These are phyloP conservation scores for Meta bourneti DNA, from an alignment of 2,888 invertebrate genomes.

Conservation along the genomic window DNA sequence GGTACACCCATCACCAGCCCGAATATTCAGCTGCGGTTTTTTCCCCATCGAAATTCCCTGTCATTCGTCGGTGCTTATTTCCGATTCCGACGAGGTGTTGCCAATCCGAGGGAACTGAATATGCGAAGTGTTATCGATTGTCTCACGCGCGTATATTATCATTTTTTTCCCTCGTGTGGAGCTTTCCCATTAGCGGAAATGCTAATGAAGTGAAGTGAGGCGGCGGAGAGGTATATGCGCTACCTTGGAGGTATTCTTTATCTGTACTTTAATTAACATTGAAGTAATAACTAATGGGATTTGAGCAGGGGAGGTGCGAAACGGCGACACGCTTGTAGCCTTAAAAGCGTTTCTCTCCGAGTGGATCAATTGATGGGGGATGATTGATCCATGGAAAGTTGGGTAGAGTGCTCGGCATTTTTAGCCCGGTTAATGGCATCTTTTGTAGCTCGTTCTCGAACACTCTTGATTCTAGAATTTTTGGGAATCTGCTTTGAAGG, in stretches of 20 bases:
- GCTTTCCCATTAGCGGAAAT: conserved; percentile 57
- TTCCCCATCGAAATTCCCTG: background rate
- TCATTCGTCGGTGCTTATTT: conserved; percentile 46
- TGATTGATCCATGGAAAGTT: background rate
- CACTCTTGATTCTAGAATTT: too few relatives aligned
- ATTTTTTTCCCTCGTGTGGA: background rate
- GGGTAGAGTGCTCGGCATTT: background rate
- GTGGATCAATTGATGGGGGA: too few relatives aligned
- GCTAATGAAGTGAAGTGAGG: conserved; percentile 54
- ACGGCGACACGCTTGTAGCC: too few relatives aligned
- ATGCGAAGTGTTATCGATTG: background rate
- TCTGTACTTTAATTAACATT: conserved; percentile 63
- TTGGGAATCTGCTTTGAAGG: too few relatives aligned
- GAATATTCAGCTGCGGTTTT: conserved; percentile 56
- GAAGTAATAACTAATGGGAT: background rate
- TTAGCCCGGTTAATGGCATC: background rate
- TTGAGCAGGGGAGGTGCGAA: too few relatives aligned
- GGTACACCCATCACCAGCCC: background rate
- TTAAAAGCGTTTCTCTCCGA: too few relatives aligned
- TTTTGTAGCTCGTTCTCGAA: too few relatives aligned
- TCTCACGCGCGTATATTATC: background rate
- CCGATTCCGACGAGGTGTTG: conserved; percentile 45
- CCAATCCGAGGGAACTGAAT: conserved; percentile 38
- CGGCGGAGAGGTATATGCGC: conserved; percentile 5
- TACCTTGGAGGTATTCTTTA: conserved; percentile 57